Evolutionary conservation across 2,797 vertebrate species (phyloP).

Genomic region (Crypturellus tataupa): DNA sequence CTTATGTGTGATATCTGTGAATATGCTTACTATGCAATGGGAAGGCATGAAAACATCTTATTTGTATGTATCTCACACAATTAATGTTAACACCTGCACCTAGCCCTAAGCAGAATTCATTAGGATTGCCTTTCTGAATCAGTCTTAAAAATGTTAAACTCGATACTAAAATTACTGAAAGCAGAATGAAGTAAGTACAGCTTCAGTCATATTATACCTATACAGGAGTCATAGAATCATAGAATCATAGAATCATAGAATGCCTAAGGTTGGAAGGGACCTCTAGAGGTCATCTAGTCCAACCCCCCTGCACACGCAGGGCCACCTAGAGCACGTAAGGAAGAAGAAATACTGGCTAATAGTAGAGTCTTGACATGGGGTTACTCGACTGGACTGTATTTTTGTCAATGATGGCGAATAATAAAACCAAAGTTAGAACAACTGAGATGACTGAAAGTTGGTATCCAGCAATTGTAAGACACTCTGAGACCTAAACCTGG

Average conservation of each 20-base stretch:
- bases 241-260: too few relatives aligned
- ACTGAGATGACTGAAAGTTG: not conserved
- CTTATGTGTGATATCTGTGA: not conserved
- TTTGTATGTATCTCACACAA: not conserved
- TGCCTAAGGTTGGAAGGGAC: too few relatives aligned
- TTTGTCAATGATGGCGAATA: accelerated
- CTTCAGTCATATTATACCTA: not conserved
- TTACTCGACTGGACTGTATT: not conserved
- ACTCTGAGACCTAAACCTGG: accelerated
- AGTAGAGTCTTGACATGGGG: not conserved
- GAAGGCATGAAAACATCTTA: not conserved
- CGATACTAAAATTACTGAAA: not conserved
- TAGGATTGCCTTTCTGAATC: not conserved
- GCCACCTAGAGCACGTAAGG: too few relatives aligned
- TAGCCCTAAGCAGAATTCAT: not conserved
- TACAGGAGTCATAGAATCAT: too few relatives aligned
- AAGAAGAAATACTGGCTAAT: not conserved
- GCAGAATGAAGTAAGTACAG: not conserved
- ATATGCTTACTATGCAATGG: not conserved
- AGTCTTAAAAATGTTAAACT: not conserved
- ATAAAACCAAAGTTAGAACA: not conserved
- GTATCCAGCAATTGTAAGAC: not conserved
- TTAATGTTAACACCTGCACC: not conserved
- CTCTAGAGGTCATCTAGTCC: too few relatives aligned
- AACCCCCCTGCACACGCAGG: too few relatives aligned